Conservation (phyloP, 2,888 invertebrate species). For the Eueremaeus valkanovi region DNA sequence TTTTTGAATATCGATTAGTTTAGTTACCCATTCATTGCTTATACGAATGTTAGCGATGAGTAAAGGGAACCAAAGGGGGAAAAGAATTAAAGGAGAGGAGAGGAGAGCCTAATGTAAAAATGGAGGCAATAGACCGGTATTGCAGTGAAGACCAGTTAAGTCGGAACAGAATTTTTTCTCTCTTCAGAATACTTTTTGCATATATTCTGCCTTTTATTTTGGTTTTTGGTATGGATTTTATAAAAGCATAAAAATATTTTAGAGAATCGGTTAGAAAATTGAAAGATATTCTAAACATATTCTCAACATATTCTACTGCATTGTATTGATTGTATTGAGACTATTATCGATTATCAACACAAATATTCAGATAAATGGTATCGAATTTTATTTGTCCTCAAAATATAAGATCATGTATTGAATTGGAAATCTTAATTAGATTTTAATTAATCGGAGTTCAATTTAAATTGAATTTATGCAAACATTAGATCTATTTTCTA, state of each 20-base stretch:
- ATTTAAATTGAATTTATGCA: neutral
- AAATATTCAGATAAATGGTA: no score
- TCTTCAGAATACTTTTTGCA: neutral
- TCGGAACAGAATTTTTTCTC: neutral
- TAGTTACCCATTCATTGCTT: slow-evolving; percentile 17
- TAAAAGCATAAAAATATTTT: neutral
- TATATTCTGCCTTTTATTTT: neutral
- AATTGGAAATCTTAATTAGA: no score
- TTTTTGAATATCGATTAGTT: slow-evolving; percentile 29
- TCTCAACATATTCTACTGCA: neutral
- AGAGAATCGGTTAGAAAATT: slow-evolving; percentile 1
- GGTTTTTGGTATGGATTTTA: neutral
- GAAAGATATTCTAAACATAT: neutral
- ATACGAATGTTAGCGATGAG: neutral
- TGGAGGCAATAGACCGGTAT: neutral
- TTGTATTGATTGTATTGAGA: no score
- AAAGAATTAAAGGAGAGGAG: slow-evolving; percentile 10
- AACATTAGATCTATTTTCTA: no score
- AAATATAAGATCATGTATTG: no score
- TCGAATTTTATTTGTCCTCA: no score
- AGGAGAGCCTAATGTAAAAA: neutral
- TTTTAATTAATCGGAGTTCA: neutral
- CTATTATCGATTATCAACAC: no score
- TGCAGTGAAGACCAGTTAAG: neutral
- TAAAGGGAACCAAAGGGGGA: slow-evolving; percentile 32